These are phyloP conservation scores for Brachynemurus nebulosus DNA, from an alignment of 2,888 invertebrate genomes.

Conservation along the genomic window DNA sequence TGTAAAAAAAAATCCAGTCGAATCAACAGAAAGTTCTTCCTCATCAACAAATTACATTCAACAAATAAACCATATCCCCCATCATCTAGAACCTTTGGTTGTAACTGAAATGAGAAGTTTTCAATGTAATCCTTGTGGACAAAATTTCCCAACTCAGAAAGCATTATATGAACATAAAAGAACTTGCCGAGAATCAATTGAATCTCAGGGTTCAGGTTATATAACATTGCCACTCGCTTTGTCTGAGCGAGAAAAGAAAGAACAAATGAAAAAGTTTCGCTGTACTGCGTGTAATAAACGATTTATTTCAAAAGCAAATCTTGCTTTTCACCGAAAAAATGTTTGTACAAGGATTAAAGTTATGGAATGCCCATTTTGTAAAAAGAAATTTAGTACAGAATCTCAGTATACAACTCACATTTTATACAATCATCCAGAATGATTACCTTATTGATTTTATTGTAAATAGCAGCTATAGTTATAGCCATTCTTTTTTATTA, in stretches of 20 bases:
- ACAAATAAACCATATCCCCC: neutral
- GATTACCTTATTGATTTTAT: slow-evolving; percentile 16
- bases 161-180: slow-evolving; percentile 7
- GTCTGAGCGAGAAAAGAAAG: neutral
- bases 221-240: neutral
- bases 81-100: neutral
- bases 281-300: slow-evolving; percentile 31
- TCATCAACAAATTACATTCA: neutral
- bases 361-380: slow-evolving; percentile 33
- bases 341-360: slow-evolving; percentile 24
- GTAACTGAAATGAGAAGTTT: neutral
- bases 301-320: slow-evolving; percentile 30
- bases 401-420: slow-evolving; percentile 34
- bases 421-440: slow-evolving; percentile 33
- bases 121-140: slow-evolving; percentile 8
- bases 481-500: too few species aligned
- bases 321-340: slow-evolving; percentile 33
- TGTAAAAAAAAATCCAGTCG: neutral
- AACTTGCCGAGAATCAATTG: neutral
- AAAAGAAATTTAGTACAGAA: slow-evolving; percentile 32
- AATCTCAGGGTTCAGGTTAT: neutral
- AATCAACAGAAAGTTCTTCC: neutral
- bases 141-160: slow-evolving; percentile 5
- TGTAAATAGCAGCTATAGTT: too few species aligned
- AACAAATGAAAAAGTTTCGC: slow-evolving; percentile 24